Conservation (phyloP, 2,113 vertebrate genomes). For the Burhinus bistriatus region DNA sequence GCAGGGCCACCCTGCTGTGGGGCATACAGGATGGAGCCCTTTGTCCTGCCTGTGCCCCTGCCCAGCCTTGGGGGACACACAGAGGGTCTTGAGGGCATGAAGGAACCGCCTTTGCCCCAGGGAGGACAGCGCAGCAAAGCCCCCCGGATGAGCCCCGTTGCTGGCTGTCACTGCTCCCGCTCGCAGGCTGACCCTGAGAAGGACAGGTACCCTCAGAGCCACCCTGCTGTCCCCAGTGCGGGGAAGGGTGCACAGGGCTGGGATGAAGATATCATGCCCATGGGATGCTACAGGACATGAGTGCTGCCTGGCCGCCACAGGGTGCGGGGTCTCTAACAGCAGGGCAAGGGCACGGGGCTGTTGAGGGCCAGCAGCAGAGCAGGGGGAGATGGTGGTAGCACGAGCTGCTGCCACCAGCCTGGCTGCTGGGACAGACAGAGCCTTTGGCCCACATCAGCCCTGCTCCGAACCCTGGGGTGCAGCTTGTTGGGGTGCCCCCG, state of each 20-base stretch:
- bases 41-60: background rate
- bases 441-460: accelerated
- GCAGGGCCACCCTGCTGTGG: background rate
- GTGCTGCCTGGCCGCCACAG: background rate
- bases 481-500: background rate
- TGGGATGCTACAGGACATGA: background rate
- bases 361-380: background rate
- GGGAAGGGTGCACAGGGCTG: accelerated
- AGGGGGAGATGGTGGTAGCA: background rate
- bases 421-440: background rate
- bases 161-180: background rate
- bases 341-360: background rate
- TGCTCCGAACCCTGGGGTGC: background rate
- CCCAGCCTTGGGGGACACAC: too few species aligned
- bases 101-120: accelerated
- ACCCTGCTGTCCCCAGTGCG: accelerated
- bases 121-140: background rate
- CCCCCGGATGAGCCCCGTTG: accelerated
- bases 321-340: accelerated
- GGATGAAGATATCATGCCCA: background rate
- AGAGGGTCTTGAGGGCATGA: accelerated
- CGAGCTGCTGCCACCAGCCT: background rate
- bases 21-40: accelerated
- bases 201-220: background rate
- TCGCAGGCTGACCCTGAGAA: background rate